Conservation (phyloP, 1,140 invertebrate species). For the Microplitis demolitor region DNA sequence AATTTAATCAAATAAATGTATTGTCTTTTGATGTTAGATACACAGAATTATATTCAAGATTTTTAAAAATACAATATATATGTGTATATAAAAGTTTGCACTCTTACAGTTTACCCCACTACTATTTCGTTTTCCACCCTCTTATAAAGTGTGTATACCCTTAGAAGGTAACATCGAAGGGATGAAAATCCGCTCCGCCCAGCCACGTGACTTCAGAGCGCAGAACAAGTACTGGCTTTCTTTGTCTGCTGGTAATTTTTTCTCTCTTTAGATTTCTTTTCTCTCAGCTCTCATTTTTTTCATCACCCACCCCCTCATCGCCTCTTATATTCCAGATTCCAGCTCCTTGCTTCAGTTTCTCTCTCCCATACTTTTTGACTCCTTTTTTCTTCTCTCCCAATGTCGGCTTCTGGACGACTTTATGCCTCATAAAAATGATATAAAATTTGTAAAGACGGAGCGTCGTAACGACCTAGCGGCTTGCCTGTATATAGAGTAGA, state of each 20-base stretch:
- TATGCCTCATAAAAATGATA: conserved; percentile 62
- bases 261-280: conserved; percentile 6
- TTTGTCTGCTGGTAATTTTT: neutral
- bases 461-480: conserved; percentile 54
- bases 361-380: neutral
- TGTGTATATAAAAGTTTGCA: too few species aligned
- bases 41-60: too few species aligned
- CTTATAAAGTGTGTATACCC: conserved; percentile 21
- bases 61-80: too few species aligned
- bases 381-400: neutral
- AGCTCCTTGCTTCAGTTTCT: neutral
- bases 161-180: conserved; percentile 20
- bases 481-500: conserved; percentile 46
- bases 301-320: neutral
- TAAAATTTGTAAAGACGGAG: conserved; percentile 62
- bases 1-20: too few species aligned
- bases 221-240: too few species aligned
- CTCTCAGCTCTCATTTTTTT: conserved; percentile 9
- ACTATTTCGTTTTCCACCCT: conserved; percentile 1
- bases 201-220: conserved; percentile 43
- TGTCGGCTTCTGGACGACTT: conserved; percentile 56
- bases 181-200: conserved; percentile 47
- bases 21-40: too few species aligned
- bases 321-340: neutral
- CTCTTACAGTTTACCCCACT: too few species aligned